Base-by-base conservation (phyloP, 2,888 invertebrate species). In the Drymonia ruficornis region DNA sequence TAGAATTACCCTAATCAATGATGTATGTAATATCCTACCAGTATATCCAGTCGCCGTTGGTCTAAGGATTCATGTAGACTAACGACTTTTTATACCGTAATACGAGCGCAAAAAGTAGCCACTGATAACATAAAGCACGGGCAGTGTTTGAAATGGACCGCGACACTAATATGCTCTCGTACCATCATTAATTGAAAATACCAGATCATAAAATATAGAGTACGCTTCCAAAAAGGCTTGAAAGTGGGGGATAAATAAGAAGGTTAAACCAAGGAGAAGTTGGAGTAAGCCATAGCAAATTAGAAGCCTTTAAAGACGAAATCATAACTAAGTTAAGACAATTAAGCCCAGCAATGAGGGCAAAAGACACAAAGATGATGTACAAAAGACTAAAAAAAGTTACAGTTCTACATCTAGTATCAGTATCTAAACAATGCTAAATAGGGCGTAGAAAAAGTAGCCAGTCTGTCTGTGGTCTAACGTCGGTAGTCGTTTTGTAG, bases 11-110 rank as follows among this genome's bases (percentile, higher is more conserved):
- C 18, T 42, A 18, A 42, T 42, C 42, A 42, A 42, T 42, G 18
- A 42, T 42, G 42, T 18, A 42, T 9, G 42, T 18, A 42, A 42
- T 42, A 42, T 6, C n/a, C 18, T 18, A 42, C 42, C 42, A 18
- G 7, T 42, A 2, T 42, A 18, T 42, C 42, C 18, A 11, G 11
- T 42, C 42, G 11, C 42, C 18, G n/a, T 11, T 18, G n/a, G 9
- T 42, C 18, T 42, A 38, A 15, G 15, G 3, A 1, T 15, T n/a
- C 15, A 15, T 15, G 0, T 15, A 38, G 38, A 38, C 12, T 13
- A 2, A 38, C 38, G n/a, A 38, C n/a, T 38, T 38, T 38, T 38
- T n/a, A n/a, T 38, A 3, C n/a, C 15, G 38, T 4, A 15, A 15
- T 38, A 38, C 38, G n/a, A n/a, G 4, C 38, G 38, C 38, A 1